These are phyloP conservation scores for Diarsia mendica DNA, from an alignment of 2,888 invertebrate species.

Conservation along the genomic window DNA sequence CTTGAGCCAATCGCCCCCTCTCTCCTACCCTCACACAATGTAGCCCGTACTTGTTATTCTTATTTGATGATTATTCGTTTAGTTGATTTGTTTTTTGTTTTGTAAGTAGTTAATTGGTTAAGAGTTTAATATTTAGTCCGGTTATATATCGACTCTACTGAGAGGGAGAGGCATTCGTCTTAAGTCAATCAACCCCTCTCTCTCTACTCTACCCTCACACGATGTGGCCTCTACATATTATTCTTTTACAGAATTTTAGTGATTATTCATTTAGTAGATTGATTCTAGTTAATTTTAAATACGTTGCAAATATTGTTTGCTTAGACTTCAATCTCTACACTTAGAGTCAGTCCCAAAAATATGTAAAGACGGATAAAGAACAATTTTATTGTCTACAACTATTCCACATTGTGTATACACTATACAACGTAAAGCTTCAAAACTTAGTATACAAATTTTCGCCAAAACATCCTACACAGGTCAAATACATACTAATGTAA, in stretches of 20 bases:
- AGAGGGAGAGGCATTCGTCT: neutral
- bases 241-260: neutral
- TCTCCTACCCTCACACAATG: slow-evolving; percentile 21
- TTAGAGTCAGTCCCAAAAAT: too few relatives aligned
- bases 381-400: too few relatives aligned
- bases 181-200: neutral
- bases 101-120: neutral
- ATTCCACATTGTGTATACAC: too few relatives aligned
- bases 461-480: too few relatives aligned
- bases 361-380: too few relatives aligned
- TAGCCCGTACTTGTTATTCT: slow-evolving; percentile 59
- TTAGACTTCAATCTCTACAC: too few relatives aligned
- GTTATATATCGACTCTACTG: neutral
- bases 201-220: neutral
- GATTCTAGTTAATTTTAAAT: too few relatives aligned
- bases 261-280: neutral
- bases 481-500: too few relatives aligned
- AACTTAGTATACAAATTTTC: too few relatives aligned
- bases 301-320: too few relatives aligned
- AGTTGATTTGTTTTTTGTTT: slow-evolving; percentile 1
- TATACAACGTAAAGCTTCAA: too few relatives aligned
- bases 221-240: neutral
- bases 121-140: neutral
- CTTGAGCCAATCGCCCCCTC: slow-evolving; percentile 74
- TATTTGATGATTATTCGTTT: slow-evolving; percentile 44